These are phyloP conservation scores for Latrodectus elegans DNA, from an alignment of 2,888 invertebrate species.

Conservation along the genomic window DNA sequence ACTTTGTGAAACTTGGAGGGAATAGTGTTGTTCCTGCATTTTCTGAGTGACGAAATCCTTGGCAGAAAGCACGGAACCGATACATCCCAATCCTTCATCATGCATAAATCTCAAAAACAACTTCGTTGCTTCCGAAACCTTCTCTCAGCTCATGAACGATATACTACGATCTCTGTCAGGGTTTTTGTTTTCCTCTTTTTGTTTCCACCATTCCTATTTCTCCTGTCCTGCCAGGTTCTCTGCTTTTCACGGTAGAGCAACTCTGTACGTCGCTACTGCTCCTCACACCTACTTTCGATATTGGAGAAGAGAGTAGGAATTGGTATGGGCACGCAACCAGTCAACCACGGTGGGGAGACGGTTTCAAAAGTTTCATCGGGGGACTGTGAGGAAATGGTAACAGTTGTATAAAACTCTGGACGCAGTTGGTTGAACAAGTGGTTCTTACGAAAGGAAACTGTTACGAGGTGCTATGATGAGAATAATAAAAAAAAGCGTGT, in stretches of 20 bases:
- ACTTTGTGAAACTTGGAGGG: conserved; percentile 42
- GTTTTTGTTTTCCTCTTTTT: conserved; percentile 31
- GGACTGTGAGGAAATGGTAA: conserved; percentile 51
- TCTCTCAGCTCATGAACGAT: background rate
- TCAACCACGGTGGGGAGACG: conserved; percentile 11
- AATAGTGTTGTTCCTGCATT: conserved; percentile 37
- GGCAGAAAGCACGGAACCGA: conserved; percentile 43
- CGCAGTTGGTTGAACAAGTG: conserved; percentile 44
- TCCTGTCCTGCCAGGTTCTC: background rate
- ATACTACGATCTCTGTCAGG: conserved; percentile 10
- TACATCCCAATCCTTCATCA: conserved; percentile 56
- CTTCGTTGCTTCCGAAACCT: background rate
- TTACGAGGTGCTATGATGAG: background rate
- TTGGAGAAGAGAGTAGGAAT: background rate
- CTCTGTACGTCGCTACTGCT: background rate
- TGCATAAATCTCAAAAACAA: background rate
- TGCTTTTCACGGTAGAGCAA: conserved; percentile 42
- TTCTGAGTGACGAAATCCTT: conserved; percentile 25
- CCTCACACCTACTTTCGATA: background rate
- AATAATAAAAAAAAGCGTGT: background rate
- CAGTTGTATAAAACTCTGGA: conserved; percentile 50
- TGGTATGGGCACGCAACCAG: background rate
- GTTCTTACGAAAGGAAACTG: conserved; percentile 16
- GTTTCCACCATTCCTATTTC: conserved; percentile 4
- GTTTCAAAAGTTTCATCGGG: conserved; percentile 18